These are phyloP conservation scores for Zosterops borbonicus DNA, from an alignment of 2,113 vertebrate species.

Conservation along the genomic window DNA sequence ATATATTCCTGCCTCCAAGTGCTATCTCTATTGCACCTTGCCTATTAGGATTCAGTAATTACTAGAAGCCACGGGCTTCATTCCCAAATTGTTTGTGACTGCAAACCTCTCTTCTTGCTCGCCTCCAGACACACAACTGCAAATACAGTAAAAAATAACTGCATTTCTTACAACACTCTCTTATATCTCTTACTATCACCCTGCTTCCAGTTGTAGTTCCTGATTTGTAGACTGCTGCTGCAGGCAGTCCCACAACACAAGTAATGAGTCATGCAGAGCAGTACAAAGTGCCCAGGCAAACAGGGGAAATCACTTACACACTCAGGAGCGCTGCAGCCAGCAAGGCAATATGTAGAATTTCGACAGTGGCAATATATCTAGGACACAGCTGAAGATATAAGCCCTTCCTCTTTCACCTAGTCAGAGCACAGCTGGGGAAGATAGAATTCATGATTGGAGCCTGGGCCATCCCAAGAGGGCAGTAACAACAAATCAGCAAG, in stretches of 20 bases:
- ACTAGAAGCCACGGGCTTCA: neutral
- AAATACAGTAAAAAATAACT: conserved; percentile 3
- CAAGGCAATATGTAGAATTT: neutral
- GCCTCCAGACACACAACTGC: neutral
- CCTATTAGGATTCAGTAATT: neutral
- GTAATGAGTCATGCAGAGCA: neutral
- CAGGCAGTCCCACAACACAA: neutral
- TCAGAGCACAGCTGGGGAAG: neutral
- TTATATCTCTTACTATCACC: neutral
- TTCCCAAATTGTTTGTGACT: neutral
- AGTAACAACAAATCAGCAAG: neutral
- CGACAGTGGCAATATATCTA: neutral
- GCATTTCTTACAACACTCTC: neutral
- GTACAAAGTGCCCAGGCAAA: neutral
- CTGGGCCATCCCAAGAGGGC: neutral
- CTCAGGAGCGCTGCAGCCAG: neutral
- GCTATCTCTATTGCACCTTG: neutral
- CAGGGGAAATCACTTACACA: neutral
- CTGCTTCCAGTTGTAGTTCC: conserved; percentile 1
- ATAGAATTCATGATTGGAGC: neutral
- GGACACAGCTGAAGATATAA: neutral
- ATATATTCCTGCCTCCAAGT: neutral
- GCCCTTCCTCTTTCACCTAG: neutral
- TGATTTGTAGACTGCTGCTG: conserved; percentile 3
- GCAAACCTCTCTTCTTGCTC: neutral